Evolutionary conservation across 2,113 vertebrate species (phyloP).

Genomic region (Pygoscelis antarcticus): DNA sequence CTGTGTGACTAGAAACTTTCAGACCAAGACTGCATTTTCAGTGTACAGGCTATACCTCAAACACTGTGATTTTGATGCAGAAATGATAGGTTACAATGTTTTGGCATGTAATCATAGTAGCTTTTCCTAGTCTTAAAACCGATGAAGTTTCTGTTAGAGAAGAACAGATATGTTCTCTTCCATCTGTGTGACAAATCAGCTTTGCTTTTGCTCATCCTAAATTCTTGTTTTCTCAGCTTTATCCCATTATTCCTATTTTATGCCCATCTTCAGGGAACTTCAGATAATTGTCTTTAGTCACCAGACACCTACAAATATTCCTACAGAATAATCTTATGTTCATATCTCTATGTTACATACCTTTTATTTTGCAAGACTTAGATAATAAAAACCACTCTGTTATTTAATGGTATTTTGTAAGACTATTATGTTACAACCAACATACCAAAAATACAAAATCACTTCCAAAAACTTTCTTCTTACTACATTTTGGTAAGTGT

Average conservation of each 20-base stretch:
- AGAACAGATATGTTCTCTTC: background rate
- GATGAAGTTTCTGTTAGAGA: background rate
- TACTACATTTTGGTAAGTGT: background rate
- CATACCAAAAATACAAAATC: background rate
- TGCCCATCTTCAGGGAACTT: background rate
- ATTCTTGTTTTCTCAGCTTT: background rate
- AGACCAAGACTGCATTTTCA: background rate
- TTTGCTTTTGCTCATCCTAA: background rate
- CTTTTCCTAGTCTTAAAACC: background rate
- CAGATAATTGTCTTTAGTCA: background rate
- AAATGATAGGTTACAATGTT: background rate
- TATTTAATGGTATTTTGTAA: background rate
- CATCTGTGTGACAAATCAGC: background rate
- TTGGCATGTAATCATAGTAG: background rate
- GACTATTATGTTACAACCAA: background rate
- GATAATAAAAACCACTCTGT: background rate
- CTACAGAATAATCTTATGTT: background rate
- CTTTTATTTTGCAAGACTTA: background rate
- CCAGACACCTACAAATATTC: background rate
- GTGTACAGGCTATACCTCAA: background rate
- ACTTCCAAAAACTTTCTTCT: background rate
- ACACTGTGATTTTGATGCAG: background rate
- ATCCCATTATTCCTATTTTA: background rate
- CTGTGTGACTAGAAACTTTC: background rate
- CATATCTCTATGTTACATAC: background rate